Conservation (phyloP, 2,888 invertebrate species). For the Drosophila conformis region DNA sequence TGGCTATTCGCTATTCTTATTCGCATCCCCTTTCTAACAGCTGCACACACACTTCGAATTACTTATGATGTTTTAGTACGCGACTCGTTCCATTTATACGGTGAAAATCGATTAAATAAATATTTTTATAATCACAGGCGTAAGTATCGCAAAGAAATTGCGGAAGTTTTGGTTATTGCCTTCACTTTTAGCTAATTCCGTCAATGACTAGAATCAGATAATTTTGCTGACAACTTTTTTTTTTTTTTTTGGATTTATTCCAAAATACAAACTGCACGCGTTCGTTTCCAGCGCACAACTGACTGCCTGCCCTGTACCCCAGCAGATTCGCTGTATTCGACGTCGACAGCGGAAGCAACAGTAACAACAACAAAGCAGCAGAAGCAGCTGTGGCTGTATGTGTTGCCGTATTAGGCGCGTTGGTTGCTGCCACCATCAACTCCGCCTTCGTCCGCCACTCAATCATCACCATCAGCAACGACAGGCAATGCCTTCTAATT, state of each 20-base stretch:
- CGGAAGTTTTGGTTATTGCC: slow-evolving; percentile 12
- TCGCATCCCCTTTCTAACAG: slow-evolving; percentile 16
- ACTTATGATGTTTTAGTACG: slow-evolving; percentile 45
- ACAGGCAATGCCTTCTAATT: slow-evolving; percentile 34
- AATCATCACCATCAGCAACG: slow-evolving; percentile 38
- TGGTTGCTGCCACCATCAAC: neutral
- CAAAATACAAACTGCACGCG: slow-evolving; percentile 76
- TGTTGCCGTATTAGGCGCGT: slow-evolving; percentile 1
- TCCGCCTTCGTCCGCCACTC: slow-evolving; percentile 5
- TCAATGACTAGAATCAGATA: slow-evolving; percentile 25
- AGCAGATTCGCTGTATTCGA: slow-evolving; percentile 54
- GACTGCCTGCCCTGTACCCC: slow-evolving; percentile 60
- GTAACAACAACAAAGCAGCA: slow-evolving; percentile 25
- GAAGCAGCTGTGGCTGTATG: slow-evolving; percentile 31
- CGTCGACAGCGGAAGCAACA: slow-evolving; percentile 40
- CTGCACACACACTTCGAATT: slow-evolving; percentile 64
- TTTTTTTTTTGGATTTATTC: slow-evolving; percentile 24
- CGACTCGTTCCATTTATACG: slow-evolving; percentile 37
- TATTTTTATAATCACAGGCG: slow-evolving; percentile 5
- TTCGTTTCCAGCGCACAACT: slow-evolving; percentile 80
- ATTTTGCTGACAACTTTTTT: slow-evolving; percentile 4
- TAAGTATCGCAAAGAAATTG: slow-evolving; percentile 24
- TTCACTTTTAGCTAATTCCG: slow-evolving; percentile 13
- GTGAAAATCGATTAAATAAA: slow-evolving; percentile 44
- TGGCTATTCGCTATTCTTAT: slow-evolving; percentile 13